Evolutionary conservation across 2,113 vertebrate species (phyloP).

Genomic region (Syngnathus floridae): DNA sequence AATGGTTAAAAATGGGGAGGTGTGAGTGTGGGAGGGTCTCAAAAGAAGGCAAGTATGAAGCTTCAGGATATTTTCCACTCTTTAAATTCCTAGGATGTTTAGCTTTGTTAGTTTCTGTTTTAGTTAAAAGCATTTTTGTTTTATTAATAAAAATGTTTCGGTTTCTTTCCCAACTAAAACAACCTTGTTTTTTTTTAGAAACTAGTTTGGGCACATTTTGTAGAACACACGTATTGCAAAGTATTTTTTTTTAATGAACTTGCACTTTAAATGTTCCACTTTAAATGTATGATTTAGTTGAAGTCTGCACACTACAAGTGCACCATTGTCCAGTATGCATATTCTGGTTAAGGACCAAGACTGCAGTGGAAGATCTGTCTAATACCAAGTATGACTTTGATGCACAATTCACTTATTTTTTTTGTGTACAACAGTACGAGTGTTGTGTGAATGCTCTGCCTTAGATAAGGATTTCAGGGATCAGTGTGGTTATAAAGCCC

Average conservation of each 20-base stretch:
- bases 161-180: no score
- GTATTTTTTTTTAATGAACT: not conserved
- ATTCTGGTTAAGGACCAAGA: not conserved
- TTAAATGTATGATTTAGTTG: not conserved
- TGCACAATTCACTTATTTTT: not conserved
- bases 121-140: no score
- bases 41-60: not conserved
- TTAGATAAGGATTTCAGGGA: slow-evolving; percentile 58
- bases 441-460: slow-evolving; percentile 26
- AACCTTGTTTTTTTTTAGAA: no score
- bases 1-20: not conserved
- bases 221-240: no score
- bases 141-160: no score
- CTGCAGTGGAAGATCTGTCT: not conserved
- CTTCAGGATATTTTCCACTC: slow-evolving; percentile 45
- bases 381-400: slow-evolving; percentile 2
- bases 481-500: slow-evolving; percentile 66
- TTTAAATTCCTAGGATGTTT: slow-evolving; percentile 21
- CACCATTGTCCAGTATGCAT: not conserved
- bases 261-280: not conserved
- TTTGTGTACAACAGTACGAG: not conserved
- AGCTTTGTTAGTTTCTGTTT: not conserved
- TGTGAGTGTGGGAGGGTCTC: not conserved
- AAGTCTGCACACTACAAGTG: not conserved
- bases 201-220: no score